Percentiles rank a stretch among this genome's conserved stretches.
These are phyloP conservation scores for Psilanteris sp. DNA, from an alignment of 1,140 invertebrate species.

Conservation along the genomic window DNA sequence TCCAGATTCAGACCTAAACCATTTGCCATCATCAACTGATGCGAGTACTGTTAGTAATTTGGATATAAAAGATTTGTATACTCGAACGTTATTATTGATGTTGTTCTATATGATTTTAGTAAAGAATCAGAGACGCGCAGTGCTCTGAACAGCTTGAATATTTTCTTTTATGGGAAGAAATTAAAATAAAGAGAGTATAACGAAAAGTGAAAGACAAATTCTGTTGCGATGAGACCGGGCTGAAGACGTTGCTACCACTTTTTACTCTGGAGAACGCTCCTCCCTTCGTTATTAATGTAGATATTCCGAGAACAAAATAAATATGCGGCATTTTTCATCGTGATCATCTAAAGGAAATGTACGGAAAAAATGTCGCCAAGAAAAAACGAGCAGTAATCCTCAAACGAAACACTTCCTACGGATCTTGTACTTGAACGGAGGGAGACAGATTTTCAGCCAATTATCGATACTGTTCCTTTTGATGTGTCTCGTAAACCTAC, in stretches of 20 bases:
- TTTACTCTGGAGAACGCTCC: slow-evolving; percentile 52
- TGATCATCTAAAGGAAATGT: slow-evolving; percentile 27
- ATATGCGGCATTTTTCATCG: slow-evolving; percentile 70
- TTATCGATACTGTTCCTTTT: slow-evolving; percentile 77
- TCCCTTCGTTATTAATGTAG: slow-evolving; percentile 58
- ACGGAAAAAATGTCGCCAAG: slow-evolving; percentile 44
- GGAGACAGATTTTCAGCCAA: slow-evolving; percentile 76
- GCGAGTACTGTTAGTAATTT: no score
- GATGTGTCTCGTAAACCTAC: slow-evolving; percentile 70
- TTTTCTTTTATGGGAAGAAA: slow-evolving; percentile 39
- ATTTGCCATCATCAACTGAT: no score
- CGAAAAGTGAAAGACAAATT: slow-evolving; percentile 39
- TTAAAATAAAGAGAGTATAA: slow-evolving; percentile 41
- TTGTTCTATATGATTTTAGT: no score
- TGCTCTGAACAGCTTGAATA: no score
- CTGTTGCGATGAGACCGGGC: slow-evolving; percentile 30
- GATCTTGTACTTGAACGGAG: slow-evolving; percentile 39
- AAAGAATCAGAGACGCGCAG: no score
- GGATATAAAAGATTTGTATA: no score
- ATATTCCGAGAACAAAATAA: slow-evolving; percentile 71
- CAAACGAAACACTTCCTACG: slow-evolving; percentile 66
- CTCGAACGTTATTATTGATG: no score
- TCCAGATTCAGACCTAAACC: no score
- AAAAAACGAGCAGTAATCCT: slow-evolving; percentile 71
- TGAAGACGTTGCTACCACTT: slow-evolving; percentile 42